Evolutionary conservation across 2,888 invertebrate species (phyloP), one percentile per base, ranked within the genome.

Genomic region (Baronia brevicornis): DNA sequence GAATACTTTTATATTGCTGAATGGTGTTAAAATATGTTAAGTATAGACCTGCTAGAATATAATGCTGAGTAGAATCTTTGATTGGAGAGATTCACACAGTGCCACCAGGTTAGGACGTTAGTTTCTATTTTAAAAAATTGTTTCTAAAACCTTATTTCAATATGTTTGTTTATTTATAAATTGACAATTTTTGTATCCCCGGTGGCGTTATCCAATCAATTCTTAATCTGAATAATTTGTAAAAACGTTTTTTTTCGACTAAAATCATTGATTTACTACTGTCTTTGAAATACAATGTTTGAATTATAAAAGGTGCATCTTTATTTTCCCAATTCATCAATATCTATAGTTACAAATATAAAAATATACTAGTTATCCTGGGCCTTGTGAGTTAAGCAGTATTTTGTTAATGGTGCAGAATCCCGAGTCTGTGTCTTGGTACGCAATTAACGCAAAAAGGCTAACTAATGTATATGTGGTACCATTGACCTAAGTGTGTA

Each of bases 1-100:
- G 73, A 82, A 77, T 82, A 84, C 79, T 82, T 84, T 82, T 84
- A 80, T 80, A 80, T 72, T 78, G 75, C 77, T 70, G 74, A 70
- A 63, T 67, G 74, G 58, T 65, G 66, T 70, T 71, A 63, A 65
- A 56, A 61, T 77, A 66, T 72, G 64, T 70, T 79, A 82, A 80
- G 79, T 59, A 60, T 84, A 82, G 84, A 79, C 67, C 60, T 78
- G 84, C 80, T 84, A 84, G 82, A 74, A 59, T 75, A 64, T 71
- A 68, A 64, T 48, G 55, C 62, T 74, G 77, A 70, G 74, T 70
- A 65, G 59, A 59, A 30, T 51, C 47, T 44, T 71, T 73, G 79
- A 78, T 82, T 82, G 82, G 82, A 74, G 50, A 65, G 70, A 50
- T 48, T 54, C 55, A 49, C 54, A 44, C 48, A 48, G 48, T 48